Evolutionary conservation across 2,113 vertebrate genomes (phyloP).

Genomic region (Sarotherodon lohbergeri): DNA sequence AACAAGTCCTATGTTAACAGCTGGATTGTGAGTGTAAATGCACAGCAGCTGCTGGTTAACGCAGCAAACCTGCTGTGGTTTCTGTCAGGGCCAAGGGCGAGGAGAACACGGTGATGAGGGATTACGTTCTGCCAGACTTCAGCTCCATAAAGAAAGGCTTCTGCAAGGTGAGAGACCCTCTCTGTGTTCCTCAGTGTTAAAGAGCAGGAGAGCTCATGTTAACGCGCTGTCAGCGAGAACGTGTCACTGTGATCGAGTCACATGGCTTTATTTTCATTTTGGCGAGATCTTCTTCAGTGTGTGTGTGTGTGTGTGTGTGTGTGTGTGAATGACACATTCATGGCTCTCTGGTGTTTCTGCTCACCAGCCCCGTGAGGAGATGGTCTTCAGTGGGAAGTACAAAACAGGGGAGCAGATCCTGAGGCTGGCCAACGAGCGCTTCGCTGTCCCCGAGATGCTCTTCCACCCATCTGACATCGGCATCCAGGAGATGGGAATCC

Average conservation of each 20-base stretch:
- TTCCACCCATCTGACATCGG: slow-evolving; percentile 96
- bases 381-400: slow-evolving; percentile 93
- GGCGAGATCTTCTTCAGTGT: not conserved
- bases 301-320: too few relatives aligned
- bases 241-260: not conserved
- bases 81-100: slow-evolving; percentile 86
- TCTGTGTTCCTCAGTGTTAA: not conserved
- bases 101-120: slow-evolving; percentile 89
- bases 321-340: not conserved
- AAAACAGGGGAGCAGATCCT: slow-evolving; percentile 96
- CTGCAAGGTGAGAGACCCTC: slow-evolving; percentile 81
- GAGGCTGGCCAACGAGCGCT: slow-evolving; percentile 90
- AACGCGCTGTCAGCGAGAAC: not conserved
- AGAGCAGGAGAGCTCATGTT: not conserved
- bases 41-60: not conserved
- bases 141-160: slow-evolving; percentile 98
- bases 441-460: slow-evolving; percentile 96
- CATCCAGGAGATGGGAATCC: slow-evolving; percentile 97
- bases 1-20: not conserved
- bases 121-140: slow-evolving; percentile 97
- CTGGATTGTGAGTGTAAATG: not conserved
- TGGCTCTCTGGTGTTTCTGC: not conserved
- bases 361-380: slow-evolving; percentile 87
- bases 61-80: not conserved
- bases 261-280: accelerated